Evolutionary conservation across 2,888 invertebrate genomes (phyloP).

Genomic region (Dorcus parallelipipedus): DNA sequence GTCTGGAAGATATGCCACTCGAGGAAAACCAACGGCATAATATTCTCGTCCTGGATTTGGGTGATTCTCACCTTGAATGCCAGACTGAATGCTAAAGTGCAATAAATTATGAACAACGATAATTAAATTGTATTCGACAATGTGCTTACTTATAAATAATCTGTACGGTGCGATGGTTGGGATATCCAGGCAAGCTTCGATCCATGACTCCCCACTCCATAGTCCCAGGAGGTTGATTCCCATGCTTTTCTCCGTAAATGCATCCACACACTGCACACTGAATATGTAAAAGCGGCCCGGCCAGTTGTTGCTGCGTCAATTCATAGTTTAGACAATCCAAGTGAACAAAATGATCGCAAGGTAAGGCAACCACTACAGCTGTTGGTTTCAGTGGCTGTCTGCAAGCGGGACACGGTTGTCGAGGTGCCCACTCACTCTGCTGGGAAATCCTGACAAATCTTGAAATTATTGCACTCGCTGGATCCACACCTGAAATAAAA

Average conservation of each 20-base stretch:
- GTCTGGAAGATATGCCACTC: slow-evolving; percentile 80
- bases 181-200: slow-evolving; percentile 66
- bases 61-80: slow-evolving; percentile 76
- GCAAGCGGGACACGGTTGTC: slow-evolving; percentile 71
- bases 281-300: slow-evolving; percentile 59
- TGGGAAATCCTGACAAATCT: slow-evolving; percentile 67
- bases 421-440: slow-evolving; percentile 62
- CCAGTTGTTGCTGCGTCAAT: slow-evolving; percentile 61
- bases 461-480: slow-evolving; percentile 62
- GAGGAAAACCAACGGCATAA: slow-evolving; percentile 84
- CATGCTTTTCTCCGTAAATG: slow-evolving; percentile 75
- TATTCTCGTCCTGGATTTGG: slow-evolving; percentile 81
- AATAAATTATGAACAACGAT: neutral
- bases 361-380: slow-evolving; percentile 60
- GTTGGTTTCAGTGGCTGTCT: slow-evolving; percentile 59
- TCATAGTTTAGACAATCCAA: slow-evolving; percentile 74
- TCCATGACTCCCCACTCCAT: slow-evolving; percentile 79
- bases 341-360: slow-evolving; percentile 79
- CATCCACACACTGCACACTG: slow-evolving; percentile 86
- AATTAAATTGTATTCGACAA: slow-evolving; percentile 16
- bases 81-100: slow-evolving; percentile 72
- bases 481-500: slow-evolving; percentile 49
- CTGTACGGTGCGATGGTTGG: slow-evolving; percentile 70
- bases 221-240: slow-evolving; percentile 77
- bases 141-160: slow-evolving; percentile 82